Conservation (phyloP, 2,113 vertebrate species). For the Onychorhynchus coronatus region DNA sequence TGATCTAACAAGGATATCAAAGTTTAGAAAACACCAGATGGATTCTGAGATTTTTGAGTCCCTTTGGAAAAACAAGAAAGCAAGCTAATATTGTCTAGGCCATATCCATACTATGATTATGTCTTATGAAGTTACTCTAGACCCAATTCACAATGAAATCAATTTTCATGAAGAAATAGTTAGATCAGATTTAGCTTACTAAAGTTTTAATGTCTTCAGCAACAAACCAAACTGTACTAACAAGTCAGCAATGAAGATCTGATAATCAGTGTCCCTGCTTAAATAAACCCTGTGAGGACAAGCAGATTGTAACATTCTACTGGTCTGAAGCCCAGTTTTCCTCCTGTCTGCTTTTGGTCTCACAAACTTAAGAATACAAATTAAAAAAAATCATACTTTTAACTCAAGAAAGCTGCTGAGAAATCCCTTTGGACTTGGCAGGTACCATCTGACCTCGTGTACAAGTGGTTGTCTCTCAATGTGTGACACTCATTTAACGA, state of each 20-base stretch:
- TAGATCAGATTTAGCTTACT: neutral
- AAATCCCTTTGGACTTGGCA: neutral
- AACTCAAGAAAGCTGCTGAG: neutral
- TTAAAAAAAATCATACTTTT: neutral
- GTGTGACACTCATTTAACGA: neutral
- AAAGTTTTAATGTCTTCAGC: neutral
- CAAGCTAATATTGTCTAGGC: neutral
- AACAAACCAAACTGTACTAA: neutral
- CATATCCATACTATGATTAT: neutral
- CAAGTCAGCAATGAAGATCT: neutral
- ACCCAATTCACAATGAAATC: neutral
- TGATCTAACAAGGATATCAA: neutral
- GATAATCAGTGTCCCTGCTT: neutral
- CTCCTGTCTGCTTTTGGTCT: neutral
- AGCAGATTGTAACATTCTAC: neutral
- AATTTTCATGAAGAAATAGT: neutral
- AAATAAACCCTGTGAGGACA: neutral
- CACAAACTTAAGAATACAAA: neutral
- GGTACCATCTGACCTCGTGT: neutral
- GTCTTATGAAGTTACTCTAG: neutral
- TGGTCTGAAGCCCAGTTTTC: neutral
- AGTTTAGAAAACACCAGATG: conserved; percentile 5
- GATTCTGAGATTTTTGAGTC: neutral
- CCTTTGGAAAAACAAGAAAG: neutral
- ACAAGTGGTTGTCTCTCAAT: neutral